These are phyloP conservation scores for Pimpla rufipes DNA, from an alignment of 2,888 invertebrate species.

Conservation along the genomic window DNA sequence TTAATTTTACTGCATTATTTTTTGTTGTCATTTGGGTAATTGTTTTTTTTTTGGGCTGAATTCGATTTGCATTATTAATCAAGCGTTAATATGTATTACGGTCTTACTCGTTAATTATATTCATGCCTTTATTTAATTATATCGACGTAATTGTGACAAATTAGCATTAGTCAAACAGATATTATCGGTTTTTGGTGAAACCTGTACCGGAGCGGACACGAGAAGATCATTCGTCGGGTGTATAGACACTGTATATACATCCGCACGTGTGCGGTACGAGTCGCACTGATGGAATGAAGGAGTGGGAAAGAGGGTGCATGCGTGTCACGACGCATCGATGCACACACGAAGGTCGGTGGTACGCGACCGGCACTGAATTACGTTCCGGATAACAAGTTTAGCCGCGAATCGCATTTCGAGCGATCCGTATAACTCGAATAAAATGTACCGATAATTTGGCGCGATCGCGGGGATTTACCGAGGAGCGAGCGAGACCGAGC, in stretches of 20 bases:
- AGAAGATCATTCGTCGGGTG: slow-evolving; percentile 43
- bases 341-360: slow-evolving; percentile 67
- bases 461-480: slow-evolving; percentile 56
- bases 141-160: too few species aligned
- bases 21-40: background rate
- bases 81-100: too few species aligned
- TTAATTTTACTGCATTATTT: background rate
- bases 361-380: slow-evolving; percentile 80
- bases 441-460: slow-evolving; percentile 77
- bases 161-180: too few species aligned
- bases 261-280: slow-evolving; percentile 39
- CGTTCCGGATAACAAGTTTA: slow-evolving; percentile 84
- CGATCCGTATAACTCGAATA: slow-evolving; percentile 84
- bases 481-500: slow-evolving; percentile 72
- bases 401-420: slow-evolving; percentile 83
- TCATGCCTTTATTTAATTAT: too few species aligned
- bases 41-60: too few species aligned
- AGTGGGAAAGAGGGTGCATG: slow-evolving; percentile 65
- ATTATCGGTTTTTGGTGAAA: slow-evolving; percentile 10
- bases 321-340: slow-evolving; percentile 77
- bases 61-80: too few species aligned
- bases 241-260: slow-evolving; percentile 16
- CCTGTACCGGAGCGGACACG: slow-evolving; percentile 35
- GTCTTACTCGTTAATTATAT: too few species aligned
- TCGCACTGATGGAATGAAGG: slow-evolving; percentile 61